phyloP scores from a whole-genome alignment of 2,797 vertebrate genomes.

The Toxotes lorentzi region DNA sequence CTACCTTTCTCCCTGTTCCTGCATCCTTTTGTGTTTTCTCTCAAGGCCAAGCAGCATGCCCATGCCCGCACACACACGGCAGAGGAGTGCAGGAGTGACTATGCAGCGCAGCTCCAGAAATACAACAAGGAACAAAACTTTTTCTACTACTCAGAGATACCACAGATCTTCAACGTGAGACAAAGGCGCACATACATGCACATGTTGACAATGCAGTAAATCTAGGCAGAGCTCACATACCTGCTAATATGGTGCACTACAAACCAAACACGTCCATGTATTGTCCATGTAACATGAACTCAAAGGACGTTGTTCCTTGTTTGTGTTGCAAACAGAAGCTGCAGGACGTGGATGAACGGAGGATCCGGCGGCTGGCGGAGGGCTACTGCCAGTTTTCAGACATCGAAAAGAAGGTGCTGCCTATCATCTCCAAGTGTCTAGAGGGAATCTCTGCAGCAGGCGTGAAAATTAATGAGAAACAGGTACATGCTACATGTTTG shows the following conservation, averaged over 20 bases:
- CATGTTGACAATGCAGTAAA: background rate
- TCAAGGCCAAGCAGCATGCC: conserved; percentile 88
- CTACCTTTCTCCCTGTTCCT: conserved; percentile 3
- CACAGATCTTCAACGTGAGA: conserved; percentile 89
- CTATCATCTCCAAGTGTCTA: conserved; percentile 94
- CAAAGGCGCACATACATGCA: background rate
- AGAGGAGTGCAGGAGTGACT: conserved; percentile 91
- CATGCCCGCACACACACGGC: conserved; percentile 85
- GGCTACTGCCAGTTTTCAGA: conserved; percentile 94
- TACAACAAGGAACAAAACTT: conserved; percentile 90
- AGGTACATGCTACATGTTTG: conserved; percentile 69
- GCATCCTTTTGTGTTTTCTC: conserved; percentile 24
- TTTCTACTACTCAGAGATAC: conserved; percentile 89
- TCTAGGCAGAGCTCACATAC: background rate
- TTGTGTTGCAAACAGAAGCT: conserved; percentile 87
- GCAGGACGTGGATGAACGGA: conserved; percentile 95
- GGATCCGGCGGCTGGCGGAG: conserved; percentile 90
- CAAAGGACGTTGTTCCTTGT: conserved; percentile 4
- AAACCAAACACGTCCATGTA: conserved; percentile 7
- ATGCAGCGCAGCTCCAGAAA: conserved; percentile 89
- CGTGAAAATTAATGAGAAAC: conserved; percentile 88
- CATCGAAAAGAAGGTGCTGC: conserved; percentile 92
- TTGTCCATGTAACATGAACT: background rate
- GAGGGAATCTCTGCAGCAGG: conserved; percentile 92
- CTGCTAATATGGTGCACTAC: background rate